Evolutionary conservation across 2,797 vertebrate species (phyloP).

Genomic region (Periophthalmus magnuspinnatus): DNA sequence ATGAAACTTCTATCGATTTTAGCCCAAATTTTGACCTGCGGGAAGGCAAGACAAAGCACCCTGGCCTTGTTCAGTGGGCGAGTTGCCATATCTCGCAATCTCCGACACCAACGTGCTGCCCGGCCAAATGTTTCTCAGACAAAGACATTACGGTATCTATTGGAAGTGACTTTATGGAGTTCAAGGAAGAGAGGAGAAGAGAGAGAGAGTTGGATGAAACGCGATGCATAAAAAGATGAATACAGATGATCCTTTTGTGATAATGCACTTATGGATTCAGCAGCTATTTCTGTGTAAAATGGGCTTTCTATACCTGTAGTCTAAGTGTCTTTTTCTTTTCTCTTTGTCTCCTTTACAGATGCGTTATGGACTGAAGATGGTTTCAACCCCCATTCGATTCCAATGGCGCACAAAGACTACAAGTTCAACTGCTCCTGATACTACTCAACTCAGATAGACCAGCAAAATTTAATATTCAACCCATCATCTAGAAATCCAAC

Average conservation of each 20-base stretch:
- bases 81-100: slow-evolving; percentile 50
- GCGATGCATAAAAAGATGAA: slow-evolving; percentile 55
- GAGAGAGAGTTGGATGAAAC: slow-evolving; percentile 25
- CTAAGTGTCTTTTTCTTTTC: slow-evolving; percentile 59
- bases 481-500: slow-evolving; percentile 21
- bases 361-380: slow-evolving; percentile 67
- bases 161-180: slow-evolving; percentile 63
- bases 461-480: slow-evolving; percentile 40
- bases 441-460: slow-evolving; percentile 47
- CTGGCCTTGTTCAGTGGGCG: slow-evolving; percentile 44
- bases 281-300: slow-evolving; percentile 54
- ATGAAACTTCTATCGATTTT: slow-evolving; percentile 52
- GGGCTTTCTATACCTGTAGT: slow-evolving; percentile 45
- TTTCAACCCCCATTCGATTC: slow-evolving; percentile 59
- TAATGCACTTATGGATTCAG: slow-evolving; percentile 64
- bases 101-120: slow-evolving; percentile 56
- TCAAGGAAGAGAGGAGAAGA: slow-evolving; percentile 50
- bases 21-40: slow-evolving; percentile 42
- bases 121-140: slow-evolving; percentile 54
- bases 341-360: slow-evolving; percentile 74
- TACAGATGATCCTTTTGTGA: slow-evolving; percentile 63
- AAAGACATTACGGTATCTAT: slow-evolving; percentile 61
- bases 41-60: slow-evolving; percentile 41
- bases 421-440: slow-evolving; percentile 43
- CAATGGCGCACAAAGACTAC: slow-evolving; percentile 62